Evolutionary conservation across 2,888 invertebrate species (phyloP), one percentile per base, ranked within the genome.

Genomic region (Agelastica alni): DNA sequence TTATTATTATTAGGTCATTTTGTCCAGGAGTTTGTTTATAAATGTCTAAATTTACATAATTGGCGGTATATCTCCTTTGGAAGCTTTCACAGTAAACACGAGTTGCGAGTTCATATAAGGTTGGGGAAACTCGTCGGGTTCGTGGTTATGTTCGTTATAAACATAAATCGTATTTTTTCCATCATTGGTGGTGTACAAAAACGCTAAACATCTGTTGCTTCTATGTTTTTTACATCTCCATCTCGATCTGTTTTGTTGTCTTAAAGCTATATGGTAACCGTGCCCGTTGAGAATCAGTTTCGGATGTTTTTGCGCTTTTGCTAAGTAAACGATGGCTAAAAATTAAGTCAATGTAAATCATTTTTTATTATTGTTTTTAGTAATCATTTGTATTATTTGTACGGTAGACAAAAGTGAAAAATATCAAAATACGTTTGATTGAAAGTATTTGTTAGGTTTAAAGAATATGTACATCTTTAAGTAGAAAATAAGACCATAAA

Each of bases 171-270:
- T 43, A 9, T 53, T 41, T n/a, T 5, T 12, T 4, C 34, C 53
- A 1, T 41, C 36, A 2, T 45, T 13, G 4, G 22, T 45, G 9
- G 34, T 45, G n/a, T 45, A 45, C 9, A 45, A 12, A 14, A 34
- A 45, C 1, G 66, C 59, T 31, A 46, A 49, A 48, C 66, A 60
- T 47, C 62, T 56, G 13, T 43, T 47, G 37, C 57, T 57, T 22
- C 43, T 54, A 41, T 64, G 58, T 7, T 53, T 39, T n/a, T 53
- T 58, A 43, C 66, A 66, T 2, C 64, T 47, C 66, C 66, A 66
- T 47, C 61, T 60, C 5, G 60, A 60, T 48, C 52, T 60, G 28
- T 56, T 58, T n/a, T 12, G 7, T 14, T 57, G 53, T 13, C 58
- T 59, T 31, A 56, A 57, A 39, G 60, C 59, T n/a, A 63, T 53